Evolutionary conservation across 1,140 invertebrate genomes (phyloP).

Genomic region (Nephotettix cincticeps): DNA sequence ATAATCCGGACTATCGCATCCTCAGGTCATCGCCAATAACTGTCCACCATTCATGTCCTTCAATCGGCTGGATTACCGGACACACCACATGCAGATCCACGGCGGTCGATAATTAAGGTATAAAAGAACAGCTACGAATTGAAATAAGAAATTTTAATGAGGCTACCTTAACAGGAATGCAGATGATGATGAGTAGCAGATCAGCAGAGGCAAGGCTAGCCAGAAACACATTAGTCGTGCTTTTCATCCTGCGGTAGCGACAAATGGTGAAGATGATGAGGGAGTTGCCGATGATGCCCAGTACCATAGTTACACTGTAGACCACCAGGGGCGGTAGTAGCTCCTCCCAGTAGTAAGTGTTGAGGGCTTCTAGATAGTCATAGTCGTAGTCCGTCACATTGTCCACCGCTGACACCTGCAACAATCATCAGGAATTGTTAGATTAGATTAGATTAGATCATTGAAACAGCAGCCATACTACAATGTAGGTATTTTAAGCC

Average conservation of each 20-base stretch:
- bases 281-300: conserved; percentile 53
- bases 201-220: conserved; percentile 68
- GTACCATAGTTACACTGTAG: conserved; percentile 51
- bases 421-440: no score
- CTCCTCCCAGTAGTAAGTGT: conserved; percentile 44
- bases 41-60: no score
- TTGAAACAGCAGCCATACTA: no score
- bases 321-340: conserved; percentile 49
- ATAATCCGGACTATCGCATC: no score
- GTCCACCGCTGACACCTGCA: not conserved
- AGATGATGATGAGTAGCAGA: conserved; percentile 68
- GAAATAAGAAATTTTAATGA: no score
- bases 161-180: conserved; percentile 73
- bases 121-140: no score
- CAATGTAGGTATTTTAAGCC: no score
- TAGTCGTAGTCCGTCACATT: conserved; percentile 33
- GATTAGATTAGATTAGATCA: no score
- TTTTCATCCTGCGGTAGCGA: conserved; percentile 30
- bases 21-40: no score
- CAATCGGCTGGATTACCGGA: no score
- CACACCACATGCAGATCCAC: no score
- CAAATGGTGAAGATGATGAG: conserved; percentile 54
- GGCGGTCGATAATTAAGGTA: no score
- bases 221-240: conserved; percentile 67
- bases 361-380: conserved; percentile 27